Evolutionary conservation across 1,140 invertebrate genomes (phyloP).

Genomic region (Rhopalosiphum padi): DNA sequence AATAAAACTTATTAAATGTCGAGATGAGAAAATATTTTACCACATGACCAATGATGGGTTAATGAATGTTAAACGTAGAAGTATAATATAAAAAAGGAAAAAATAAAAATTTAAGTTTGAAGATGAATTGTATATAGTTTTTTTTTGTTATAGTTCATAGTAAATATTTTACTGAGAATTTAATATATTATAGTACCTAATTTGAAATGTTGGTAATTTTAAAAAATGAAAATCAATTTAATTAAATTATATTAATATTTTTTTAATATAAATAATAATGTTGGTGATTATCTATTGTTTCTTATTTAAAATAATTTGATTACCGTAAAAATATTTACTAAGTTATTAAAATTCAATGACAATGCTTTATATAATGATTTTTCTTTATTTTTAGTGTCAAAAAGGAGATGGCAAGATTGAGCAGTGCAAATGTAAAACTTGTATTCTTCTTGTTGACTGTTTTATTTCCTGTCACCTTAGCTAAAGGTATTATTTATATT

Average conservation of each 20-base stretch:
- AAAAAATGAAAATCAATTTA: background rate
- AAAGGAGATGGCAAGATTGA: slow-evolving; percentile 57
- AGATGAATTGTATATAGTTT: no score
- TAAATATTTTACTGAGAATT: background rate
- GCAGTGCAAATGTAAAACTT: slow-evolving; percentile 45
- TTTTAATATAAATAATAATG: background rate
- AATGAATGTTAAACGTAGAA: background rate
- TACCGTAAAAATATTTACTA: background rate
- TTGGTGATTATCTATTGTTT: background rate
- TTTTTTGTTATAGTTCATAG: background rate
- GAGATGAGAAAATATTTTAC: no score
- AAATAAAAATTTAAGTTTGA: no score
- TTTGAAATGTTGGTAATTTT: background rate
- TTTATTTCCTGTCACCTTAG: slow-evolving; percentile 46
- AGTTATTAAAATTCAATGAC: background rate
- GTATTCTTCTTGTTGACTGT: slow-evolving; percentile 53
- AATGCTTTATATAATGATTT: background rate
- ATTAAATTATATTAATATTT: background rate
- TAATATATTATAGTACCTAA: background rate
- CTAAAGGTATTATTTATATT: slow-evolving; percentile 36
- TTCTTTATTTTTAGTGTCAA: slow-evolving; percentile 33
- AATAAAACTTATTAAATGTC: no score
- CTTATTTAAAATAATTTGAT: background rate
- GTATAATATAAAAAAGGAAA: background rate
- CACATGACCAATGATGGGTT: no score